phyloP scores from a whole-genome alignment of 2,797 vertebrate genomes.

The Tenualosa ilisha region DNA sequence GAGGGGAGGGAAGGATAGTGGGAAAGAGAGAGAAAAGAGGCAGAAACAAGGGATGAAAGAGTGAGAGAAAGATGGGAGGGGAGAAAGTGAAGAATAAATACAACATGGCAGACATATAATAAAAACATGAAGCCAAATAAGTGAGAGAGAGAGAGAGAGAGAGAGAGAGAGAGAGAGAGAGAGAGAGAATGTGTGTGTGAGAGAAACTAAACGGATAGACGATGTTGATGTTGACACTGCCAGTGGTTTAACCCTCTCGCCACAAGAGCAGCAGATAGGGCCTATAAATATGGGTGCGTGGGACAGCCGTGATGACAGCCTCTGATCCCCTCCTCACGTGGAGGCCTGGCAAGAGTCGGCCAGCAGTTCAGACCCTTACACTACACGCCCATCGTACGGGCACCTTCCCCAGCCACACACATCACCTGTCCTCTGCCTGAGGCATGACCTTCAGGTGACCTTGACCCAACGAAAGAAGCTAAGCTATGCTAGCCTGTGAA shows the following conservation, averaged over 20 bases:
- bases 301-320: conserved; percentile 59
- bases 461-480: neutral
- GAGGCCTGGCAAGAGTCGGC: neutral
- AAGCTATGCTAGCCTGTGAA: neutral
- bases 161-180: conserved; percentile 20
- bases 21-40: conserved; percentile 41
- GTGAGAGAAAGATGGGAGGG: conserved; percentile 51
- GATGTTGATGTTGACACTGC: conserved; percentile 29
- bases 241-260: conserved; percentile 56
- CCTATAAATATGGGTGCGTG: conserved; percentile 64
- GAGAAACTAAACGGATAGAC: neutral
- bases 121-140: neutral
- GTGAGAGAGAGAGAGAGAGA: neutral
- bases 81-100: neutral
- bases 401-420: conserved; percentile 47
- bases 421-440: conserved; percentile 16
- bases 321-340: conserved; percentile 50
- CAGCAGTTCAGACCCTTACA: conserved; percentile 15
- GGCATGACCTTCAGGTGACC: conserved; percentile 32
- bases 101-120: neutral
- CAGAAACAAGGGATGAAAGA: conserved; percentile 56
- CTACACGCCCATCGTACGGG: conserved; percentile 42
- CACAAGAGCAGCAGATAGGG: conserved; percentile 56
- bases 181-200: conserved; percentile 21
- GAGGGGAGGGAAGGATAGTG: conserved; percentile 27